A percentile compares a stretch with the other conserved stretches of the same genome.
These are phyloP conservation scores for Physocephala rufipes DNA, from an alignment of 2,888 invertebrate species.

Conservation along the genomic window DNA sequence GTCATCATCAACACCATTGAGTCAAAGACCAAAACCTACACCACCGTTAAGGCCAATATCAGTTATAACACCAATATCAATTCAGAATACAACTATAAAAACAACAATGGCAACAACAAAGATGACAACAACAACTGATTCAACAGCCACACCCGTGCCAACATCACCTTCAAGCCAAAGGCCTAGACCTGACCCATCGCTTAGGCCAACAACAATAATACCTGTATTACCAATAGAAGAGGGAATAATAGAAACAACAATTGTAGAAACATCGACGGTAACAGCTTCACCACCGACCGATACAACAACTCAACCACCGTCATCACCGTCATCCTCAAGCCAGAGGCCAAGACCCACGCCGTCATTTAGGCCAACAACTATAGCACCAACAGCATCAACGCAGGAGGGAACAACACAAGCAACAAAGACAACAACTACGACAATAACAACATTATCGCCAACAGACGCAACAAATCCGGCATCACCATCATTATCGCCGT, in stretches of 20 bases:
- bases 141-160: too few relatives aligned
- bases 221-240: too few relatives aligned
- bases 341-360: constrained; percentile 6
- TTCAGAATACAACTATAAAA: too few relatives aligned
- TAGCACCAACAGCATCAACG: constrained; percentile 21
- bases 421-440: constrained; percentile 22
- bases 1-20: background rate
- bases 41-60: background rate
- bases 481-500: constrained; percentile 23
- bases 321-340: background rate
- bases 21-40: background rate
- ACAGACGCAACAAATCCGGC: constrained; percentile 2
- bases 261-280: too few relatives aligned
- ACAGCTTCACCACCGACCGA: too few relatives aligned
- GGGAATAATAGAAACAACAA: too few relatives aligned
- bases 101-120: too few relatives aligned
- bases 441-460: constrained; percentile 10
- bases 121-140: too few relatives aligned
- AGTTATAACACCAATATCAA: too few relatives aligned
- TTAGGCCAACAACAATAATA: too few relatives aligned
- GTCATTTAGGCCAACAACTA: background rate
- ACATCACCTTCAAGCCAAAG: too few relatives aligned
- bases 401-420: constrained; percentile 27
- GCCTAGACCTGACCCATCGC: too few relatives aligned
- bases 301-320: background rate